Base-by-base conservation (phyloP, 1,140 invertebrate species). In the Drosophila melanica region DNA sequence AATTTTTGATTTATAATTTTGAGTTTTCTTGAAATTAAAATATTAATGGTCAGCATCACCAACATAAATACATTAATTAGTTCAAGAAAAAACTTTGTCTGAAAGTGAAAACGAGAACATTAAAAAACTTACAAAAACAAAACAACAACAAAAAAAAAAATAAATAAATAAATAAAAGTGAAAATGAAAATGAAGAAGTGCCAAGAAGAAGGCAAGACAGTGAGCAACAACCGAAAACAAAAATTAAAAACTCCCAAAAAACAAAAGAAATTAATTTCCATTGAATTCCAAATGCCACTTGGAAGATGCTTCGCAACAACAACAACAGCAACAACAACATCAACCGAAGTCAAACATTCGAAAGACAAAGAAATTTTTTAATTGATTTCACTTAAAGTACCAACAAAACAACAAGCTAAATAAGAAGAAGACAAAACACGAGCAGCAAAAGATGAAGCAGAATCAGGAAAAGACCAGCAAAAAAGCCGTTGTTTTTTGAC, bases 371-470 rank as follows among this genome's bases (percentile, higher is more conserved):
- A 87, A 89, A 87, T 87, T 82, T 87, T 87, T 89, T 87, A 87
- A 87, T 87, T 87, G 84, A 87, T 87, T 87, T 87, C 84, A 87
- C 84, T 89, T 87, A 89, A 89, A 87, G 79, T 81, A 84, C 74
- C 66, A 80, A 77, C 64, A 75, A 74, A 64, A 60, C 27, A 42
- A 53, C 37, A 73, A 41, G 42, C 12, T 37, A 30, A 57, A 23
- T 4, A 23, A 57, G 39, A 59, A 59, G 44, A 51, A 59, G 44
- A 48, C 44, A 54, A 51, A 67, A 62, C 27, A 57, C 50, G 12
- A 45, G 16, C 45, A 20, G 45, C 30, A 41, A 44, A 39, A 35
- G 33, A 35, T 9, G 37, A 14, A 10, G 30, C 41, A 77, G 62
- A 57, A 70, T 58, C 63, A 47, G 66, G 64, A 84, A 79, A 84